phyloP scores from a whole-genome alignment of 2,797 vertebrate species.

The Loris lydekkerianus region DNA sequence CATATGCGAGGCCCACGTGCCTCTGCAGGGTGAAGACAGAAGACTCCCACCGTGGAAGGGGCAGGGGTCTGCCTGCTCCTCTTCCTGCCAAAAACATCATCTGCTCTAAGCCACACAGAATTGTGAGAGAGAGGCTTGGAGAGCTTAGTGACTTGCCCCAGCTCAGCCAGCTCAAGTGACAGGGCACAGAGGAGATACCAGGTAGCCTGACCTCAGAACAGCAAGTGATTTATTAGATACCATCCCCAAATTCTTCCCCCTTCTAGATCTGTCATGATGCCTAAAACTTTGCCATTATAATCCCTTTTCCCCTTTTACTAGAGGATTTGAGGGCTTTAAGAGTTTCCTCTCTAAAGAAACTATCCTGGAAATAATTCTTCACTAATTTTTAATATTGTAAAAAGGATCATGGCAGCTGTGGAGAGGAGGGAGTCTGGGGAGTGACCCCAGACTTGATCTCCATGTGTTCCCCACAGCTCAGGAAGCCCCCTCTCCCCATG shows the following conservation, averaged over 20 bases:
- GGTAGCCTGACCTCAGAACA: neutral
- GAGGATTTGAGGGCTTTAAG: neutral
- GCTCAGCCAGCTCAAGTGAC: neutral
- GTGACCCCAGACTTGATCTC: neutral
- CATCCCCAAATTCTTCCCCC: too few species aligned
- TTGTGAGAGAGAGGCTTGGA: too few species aligned
- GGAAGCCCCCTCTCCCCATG: neutral
- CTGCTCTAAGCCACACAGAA: neutral
- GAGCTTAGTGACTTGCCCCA: neutral
- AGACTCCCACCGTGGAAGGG: too few species aligned
- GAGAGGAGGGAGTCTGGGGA: neutral
- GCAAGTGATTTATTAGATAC: neutral
- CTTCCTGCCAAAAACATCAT: neutral
- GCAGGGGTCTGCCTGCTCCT: too few species aligned
- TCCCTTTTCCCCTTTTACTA: neutral
- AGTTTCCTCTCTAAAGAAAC: conserved; percentile 23
- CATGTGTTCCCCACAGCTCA: neutral
- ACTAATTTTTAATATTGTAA: neutral
- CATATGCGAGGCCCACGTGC: neutral
- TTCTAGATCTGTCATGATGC: neutral
- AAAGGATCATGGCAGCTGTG: neutral
- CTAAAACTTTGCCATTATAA: neutral
- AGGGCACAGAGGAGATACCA: neutral
- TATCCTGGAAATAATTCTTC: neutral
- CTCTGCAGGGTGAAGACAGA: neutral